Base-by-base conservation (phyloP, 2,797 vertebrate genomes). In the Sebastes kiyomatsui region DNA sequence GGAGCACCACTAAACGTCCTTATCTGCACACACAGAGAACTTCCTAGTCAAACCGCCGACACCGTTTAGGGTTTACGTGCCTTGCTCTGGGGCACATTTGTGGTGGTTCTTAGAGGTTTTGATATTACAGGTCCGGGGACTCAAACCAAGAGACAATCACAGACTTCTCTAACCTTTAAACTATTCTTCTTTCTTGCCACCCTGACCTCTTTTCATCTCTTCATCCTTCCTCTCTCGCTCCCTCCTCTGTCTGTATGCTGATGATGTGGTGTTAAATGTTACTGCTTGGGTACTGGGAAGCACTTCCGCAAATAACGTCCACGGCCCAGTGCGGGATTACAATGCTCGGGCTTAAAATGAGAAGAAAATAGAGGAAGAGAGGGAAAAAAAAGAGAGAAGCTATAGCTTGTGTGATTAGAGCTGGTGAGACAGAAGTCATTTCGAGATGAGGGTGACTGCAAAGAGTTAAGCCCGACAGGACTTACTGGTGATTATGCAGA, bases 401-500 rank as follows among this genome's bases (percentile, higher is more conserved):
- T 67, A 7, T 13, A 67, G 77, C 70, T 89, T 49, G 46, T 70
- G 54, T 72, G 81, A 91, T 87, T 80, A 76, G 33, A 81, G 52
- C n/a, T 28, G 66, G 61, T 78, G 72, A 73, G 71, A 88, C 75
- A 75, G 28, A 86, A 78, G 84, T 81, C 14, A 78, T 82, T 83
- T 84, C 30, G 16, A 81, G 74, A 90, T 82, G 80, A 87, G 74
- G 72, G 61, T 61, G 84, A 88, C 79, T 54, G 46, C 46, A 87
- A 79, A 80, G 67, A 75, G 89, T 89, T 92, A 85, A 91, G 62
- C 75, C 82, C 3, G 9, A 74, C 60, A 55, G 35, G 81, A 90
- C 56, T 82, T 84, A 79, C 33, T 73, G 38, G 59, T 87, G 85
- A 92, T 91, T 90, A 84, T 33, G 66, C 8, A 32, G 42, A 65